Conservation (phyloP, 2,113 vertebrate genomes). For the Mobula hypostoma region DNA sequence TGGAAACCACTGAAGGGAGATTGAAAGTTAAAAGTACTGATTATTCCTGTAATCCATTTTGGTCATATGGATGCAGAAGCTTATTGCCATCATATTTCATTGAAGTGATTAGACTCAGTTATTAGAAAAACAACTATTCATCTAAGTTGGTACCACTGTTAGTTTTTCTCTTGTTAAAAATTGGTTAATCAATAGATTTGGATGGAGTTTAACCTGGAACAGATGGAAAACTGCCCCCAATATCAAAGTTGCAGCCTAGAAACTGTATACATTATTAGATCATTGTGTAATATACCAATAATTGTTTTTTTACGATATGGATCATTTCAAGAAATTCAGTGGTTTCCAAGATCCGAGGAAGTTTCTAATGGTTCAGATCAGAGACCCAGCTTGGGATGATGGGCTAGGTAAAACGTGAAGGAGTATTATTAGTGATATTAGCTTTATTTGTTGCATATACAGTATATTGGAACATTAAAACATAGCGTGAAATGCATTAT, state of each 20-base stretch:
- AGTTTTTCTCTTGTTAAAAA: not conserved
- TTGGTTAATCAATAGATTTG: not conserved
- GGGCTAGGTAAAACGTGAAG: not conserved
- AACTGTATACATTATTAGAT: no score
- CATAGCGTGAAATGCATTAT: no score
- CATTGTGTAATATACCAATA: no score
- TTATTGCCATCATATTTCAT: not conserved
- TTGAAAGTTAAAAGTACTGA: not conserved
- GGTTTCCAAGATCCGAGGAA: not conserved
- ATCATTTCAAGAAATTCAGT: not conserved
- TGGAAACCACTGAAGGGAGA: not conserved
- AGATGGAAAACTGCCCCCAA: not conserved
- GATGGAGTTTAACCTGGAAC: not conserved
- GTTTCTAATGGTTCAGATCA: no score
- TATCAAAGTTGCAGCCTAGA: not conserved
- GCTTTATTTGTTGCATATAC: no score
- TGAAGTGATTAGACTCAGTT: slow-evolving; percentile 23
- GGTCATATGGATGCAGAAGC: not conserved
- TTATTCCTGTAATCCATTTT: not conserved
- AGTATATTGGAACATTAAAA: no score
- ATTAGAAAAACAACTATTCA: not conserved
- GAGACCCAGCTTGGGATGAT: no score
- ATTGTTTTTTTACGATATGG: no score
- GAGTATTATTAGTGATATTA: not conserved
- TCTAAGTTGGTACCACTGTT: not conserved